phyloP scores from a whole-genome alignment of 1,140 invertebrate genomes.

The Diuraphis noxia region DNA sequence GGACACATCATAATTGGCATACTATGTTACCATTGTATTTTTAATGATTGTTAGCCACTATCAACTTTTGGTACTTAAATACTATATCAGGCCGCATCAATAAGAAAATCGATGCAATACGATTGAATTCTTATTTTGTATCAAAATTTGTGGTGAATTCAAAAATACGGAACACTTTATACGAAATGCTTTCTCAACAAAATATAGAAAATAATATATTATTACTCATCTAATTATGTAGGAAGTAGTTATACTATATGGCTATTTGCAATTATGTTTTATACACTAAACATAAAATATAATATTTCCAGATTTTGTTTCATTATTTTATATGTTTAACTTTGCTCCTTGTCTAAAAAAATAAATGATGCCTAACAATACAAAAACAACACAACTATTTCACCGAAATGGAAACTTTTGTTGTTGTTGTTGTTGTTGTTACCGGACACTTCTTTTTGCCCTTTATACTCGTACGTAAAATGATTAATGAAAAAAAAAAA shows the following conservation, averaged over 20 bases:
- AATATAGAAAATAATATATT: not conserved
- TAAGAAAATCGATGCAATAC: no score
- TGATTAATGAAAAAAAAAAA: conserved; percentile 12
- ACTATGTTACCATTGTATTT: no score
- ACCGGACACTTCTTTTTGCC: not conserved
- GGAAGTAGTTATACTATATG: not conserved
- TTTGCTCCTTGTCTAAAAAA: not conserved
- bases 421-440: not conserved
- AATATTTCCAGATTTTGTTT: not conserved
- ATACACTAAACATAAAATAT: not conserved
- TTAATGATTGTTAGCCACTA: no score
- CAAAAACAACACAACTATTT: not conserved
- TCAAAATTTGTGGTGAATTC: not conserved
- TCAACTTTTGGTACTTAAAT: no score
- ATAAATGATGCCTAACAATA: not conserved
- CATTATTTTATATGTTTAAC: not conserved
- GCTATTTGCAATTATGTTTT: not conserved
- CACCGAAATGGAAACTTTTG: conserved; percentile 17
- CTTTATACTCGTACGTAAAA: not conserved
- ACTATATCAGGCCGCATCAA: no score
- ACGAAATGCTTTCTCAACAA: not conserved
- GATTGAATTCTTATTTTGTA: not conserved
- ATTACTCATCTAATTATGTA: not conserved
- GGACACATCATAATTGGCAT: no score
- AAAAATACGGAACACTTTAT: not conserved